Conservation (phyloP, 2,888 invertebrate genomes). For the Drosophila affinis region DNA sequence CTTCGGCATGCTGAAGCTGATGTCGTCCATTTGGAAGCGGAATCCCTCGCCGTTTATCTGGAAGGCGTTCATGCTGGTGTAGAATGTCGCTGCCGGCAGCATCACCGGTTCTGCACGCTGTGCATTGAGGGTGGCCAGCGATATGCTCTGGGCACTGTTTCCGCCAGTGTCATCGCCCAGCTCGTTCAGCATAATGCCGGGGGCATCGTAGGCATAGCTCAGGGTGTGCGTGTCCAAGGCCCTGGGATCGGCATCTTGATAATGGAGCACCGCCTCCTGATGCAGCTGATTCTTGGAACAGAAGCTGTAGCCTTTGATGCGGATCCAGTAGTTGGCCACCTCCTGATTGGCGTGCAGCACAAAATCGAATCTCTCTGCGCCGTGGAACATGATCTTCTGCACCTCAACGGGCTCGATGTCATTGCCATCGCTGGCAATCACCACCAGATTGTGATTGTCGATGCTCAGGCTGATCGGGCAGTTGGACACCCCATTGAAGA, state of each 20-base stretch:
- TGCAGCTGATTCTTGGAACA: slow-evolving; percentile 72
- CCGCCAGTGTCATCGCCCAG: slow-evolving; percentile 60
- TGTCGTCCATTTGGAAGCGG: slow-evolving; percentile 81
- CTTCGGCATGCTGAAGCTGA: slow-evolving; percentile 75
- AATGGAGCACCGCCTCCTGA: slow-evolving; percentile 80
- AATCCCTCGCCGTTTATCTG: slow-evolving; percentile 59
- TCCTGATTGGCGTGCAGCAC: slow-evolving; percentile 76
- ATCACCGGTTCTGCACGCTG: slow-evolving; percentile 48
- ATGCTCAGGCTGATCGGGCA: slow-evolving; percentile 79
- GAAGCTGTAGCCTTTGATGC: slow-evolving; percentile 79
- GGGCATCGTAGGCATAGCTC: slow-evolving; percentile 71
- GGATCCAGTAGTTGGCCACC: slow-evolving; percentile 80
- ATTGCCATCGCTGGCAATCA: slow-evolving; percentile 79
- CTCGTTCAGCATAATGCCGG: slow-evolving; percentile 70
- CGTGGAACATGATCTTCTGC: slow-evolving; percentile 75
- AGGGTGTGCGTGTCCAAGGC: slow-evolving; percentile 59
- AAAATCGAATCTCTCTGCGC: slow-evolving; percentile 81
- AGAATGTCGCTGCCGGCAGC: slow-evolving; percentile 63
- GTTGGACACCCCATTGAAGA: slow-evolving; percentile 80
- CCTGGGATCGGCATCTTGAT: slow-evolving; percentile 67
- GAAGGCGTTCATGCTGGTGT: slow-evolving; percentile 77
- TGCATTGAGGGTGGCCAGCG: slow-evolving; percentile 67
- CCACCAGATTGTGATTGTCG: slow-evolving; percentile 75
- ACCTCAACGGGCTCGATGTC: slow-evolving; percentile 80
- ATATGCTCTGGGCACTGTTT: slow-evolving; percentile 43